Conservation (phyloP, 2,113 vertebrate genomes). For the Tinamus guttatus region DNA sequence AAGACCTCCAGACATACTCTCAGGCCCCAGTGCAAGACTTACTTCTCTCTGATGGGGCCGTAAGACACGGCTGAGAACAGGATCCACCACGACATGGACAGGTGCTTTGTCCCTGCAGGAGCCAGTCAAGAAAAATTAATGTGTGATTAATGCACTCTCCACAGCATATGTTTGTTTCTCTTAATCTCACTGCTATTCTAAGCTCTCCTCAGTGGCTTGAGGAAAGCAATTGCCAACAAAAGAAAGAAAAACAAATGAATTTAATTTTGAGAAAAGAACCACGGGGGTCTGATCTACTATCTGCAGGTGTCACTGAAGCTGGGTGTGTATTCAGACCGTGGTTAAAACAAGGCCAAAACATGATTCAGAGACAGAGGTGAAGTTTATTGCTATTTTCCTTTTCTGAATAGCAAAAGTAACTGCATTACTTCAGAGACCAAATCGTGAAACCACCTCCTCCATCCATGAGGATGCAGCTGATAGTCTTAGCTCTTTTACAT, state of each 20-base stretch:
- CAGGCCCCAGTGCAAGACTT: slow-evolving; percentile 23
- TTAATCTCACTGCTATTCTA: neutral
- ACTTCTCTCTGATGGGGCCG: slow-evolving; percentile 98
- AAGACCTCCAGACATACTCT: neutral
- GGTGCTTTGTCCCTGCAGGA: slow-evolving; percentile 87
- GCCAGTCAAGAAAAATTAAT: neutral
- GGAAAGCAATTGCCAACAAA: neutral
- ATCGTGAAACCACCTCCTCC: neutral
- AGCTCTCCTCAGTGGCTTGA: neutral
- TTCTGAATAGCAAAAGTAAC: neutral
- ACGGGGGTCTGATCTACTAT: neutral
- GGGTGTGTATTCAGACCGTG: rapidly evolving
- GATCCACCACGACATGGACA: slow-evolving; percentile 97
- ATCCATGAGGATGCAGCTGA: neutral
- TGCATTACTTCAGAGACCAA: neutral
- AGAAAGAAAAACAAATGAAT: slow-evolving; percentile 5
- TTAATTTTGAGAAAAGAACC: neutral
- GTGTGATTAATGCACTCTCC: neutral
- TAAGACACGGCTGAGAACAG: slow-evolving; percentile 89
- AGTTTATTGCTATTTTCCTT: neutral
- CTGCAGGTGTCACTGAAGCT: neutral
- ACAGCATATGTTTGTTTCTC: neutral
- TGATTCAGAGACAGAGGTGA: neutral
- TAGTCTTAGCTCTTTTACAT: neutral
- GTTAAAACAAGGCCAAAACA: slow-evolving; percentile 1